These are phyloP conservation scores for Patella pellucida DNA, from an alignment of 2,888 invertebrate species.

Conservation along the genomic window DNA sequence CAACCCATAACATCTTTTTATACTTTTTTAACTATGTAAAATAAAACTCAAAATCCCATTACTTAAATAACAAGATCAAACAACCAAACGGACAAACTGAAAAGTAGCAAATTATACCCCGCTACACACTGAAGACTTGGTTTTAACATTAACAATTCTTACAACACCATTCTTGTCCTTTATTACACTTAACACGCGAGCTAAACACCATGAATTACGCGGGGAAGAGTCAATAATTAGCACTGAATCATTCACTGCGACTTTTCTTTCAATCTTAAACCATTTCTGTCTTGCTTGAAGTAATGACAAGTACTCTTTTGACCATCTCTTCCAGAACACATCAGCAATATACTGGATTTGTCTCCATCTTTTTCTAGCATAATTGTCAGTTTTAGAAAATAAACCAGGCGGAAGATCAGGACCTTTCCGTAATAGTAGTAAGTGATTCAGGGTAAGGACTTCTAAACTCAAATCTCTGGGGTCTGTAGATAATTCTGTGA, in stretches of 20 bases:
- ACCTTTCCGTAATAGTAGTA: slow-evolving; percentile 22
- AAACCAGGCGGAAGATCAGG: slow-evolving; percentile 29
- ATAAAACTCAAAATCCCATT: no score
- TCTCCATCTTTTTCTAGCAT: slow-evolving; percentile 29
- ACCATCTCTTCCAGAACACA: slow-evolving; percentile 34
- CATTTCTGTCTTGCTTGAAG: slow-evolving; percentile 32
- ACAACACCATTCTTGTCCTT: slow-evolving; percentile 14
- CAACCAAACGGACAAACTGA: no score
- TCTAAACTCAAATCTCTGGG: slow-evolving; percentile 24
- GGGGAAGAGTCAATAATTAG: slow-evolving; percentile 8
- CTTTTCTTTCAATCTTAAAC: not conserved
- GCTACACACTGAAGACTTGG: not conserved
- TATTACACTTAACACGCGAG: not conserved
- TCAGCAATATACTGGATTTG: slow-evolving; percentile 39
- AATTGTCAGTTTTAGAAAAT: slow-evolving; percentile 30
- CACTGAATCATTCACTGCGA: slow-evolving; percentile 8
- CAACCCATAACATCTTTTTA: no score
- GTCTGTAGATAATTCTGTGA: slow-evolving; percentile 25
- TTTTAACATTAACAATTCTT: slow-evolving; percentile 15
- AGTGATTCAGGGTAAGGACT: slow-evolving; percentile 33
- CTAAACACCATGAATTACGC: slow-evolving; percentile 17
- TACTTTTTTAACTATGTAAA: no score
- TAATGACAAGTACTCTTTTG: slow-evolving; percentile 23
- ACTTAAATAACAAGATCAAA: no score
- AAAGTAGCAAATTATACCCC: no score